These are phyloP conservation scores for Stenolophus ochropezus DNA, from an alignment of 2,888 invertebrate species.

Conservation along the genomic window DNA sequence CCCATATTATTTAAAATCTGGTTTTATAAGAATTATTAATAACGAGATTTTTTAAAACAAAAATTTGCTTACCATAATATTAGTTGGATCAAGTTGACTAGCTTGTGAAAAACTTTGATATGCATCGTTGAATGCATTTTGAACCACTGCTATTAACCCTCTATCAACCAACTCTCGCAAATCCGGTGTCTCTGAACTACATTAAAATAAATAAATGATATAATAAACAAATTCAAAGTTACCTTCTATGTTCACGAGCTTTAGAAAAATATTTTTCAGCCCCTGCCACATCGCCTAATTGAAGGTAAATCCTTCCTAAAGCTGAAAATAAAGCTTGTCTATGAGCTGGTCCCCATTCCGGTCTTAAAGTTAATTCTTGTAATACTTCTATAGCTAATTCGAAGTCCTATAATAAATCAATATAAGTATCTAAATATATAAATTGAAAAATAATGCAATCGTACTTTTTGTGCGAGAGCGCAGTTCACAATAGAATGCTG, in stretches of 20 bases:
- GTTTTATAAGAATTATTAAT: too few species aligned
- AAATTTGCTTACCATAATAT: constrained; percentile 85
- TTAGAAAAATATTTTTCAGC: constrained; percentile 83
- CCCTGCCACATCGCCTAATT: constrained; percentile 87
- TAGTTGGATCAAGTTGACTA: constrained; percentile 84
- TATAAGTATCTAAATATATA: too few species aligned
- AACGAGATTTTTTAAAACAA: too few species aligned
- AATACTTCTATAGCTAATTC: constrained; percentile 81
- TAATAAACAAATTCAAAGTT: constrained; percentile 1
- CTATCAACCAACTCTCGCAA: constrained; percentile 84
- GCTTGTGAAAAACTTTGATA: constrained; percentile 88
- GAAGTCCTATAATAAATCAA: constrained; percentile 81
- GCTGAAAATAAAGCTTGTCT: constrained; percentile 84
- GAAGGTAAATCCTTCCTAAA: constrained; percentile 87
- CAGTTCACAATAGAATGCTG: constrained; percentile 91
- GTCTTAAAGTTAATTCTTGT: constrained; percentile 75
- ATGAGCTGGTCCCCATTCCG: constrained; percentile 77
- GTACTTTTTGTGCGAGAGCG: constrained; percentile 83
- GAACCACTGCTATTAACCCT: constrained; percentile 88
- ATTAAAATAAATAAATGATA: neutral
- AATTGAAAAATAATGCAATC: too few species aligned
- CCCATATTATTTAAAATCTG: constrained; percentile 85
- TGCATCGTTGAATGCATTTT: constrained; percentile 90
- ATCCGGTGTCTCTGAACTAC: constrained; percentile 73
- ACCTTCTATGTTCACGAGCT: constrained; percentile 73